phyloP scores from a whole-genome alignment of 53 echinoderm and acorn worm genomes.

The Luidia sarsii region DNA sequence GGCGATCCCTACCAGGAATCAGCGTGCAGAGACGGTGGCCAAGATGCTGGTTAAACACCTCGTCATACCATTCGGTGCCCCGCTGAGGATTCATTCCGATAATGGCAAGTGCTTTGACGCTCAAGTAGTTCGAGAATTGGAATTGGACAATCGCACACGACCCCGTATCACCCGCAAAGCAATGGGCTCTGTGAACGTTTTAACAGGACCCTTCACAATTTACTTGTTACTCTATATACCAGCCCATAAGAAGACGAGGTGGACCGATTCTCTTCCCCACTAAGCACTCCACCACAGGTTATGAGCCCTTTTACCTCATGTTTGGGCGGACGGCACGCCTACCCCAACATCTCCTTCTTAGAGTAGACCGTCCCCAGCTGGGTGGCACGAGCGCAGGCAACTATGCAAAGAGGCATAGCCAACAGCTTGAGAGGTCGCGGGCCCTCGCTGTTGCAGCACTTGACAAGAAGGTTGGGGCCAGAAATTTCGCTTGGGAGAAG shows the following conservation, averaged over 20 bases:
- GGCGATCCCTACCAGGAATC: constrained; percentile 1
- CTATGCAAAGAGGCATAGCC: too few species aligned
- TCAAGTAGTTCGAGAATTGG: background rate
- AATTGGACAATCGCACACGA: constrained; percentile 11
- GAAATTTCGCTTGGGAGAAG: too few species aligned
- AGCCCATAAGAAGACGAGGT: constrained; percentile 4
- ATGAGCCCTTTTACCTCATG: too few species aligned
- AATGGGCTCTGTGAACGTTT: constrained; percentile 26
- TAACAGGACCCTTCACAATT: constrained; percentile 42
- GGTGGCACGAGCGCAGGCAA: too few species aligned
- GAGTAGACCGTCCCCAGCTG: constrained; percentile 7
- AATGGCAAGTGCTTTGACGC: constrained; percentile 6
- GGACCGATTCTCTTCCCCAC: constrained; percentile 34
- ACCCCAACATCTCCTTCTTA: background rate
- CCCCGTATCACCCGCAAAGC: constrained; percentile 32
- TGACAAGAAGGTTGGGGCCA: too few species aligned
- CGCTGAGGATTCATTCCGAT: constrained; percentile 3
- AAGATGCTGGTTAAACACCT: constrained; percentile 1
- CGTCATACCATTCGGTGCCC: constrained; percentile 7
- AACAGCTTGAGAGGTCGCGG: too few species aligned
- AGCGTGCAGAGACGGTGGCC: constrained; percentile 4
- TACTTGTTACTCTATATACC: constrained; percentile 20
- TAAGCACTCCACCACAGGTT: constrained; percentile 15
- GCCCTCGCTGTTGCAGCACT: too few species aligned
- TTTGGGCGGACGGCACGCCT: too few species aligned